These are phyloP conservation scores for Leptestheria dahalacensis DNA, from an alignment of 1,140 invertebrate genomes.

Conservation along the genomic window DNA sequence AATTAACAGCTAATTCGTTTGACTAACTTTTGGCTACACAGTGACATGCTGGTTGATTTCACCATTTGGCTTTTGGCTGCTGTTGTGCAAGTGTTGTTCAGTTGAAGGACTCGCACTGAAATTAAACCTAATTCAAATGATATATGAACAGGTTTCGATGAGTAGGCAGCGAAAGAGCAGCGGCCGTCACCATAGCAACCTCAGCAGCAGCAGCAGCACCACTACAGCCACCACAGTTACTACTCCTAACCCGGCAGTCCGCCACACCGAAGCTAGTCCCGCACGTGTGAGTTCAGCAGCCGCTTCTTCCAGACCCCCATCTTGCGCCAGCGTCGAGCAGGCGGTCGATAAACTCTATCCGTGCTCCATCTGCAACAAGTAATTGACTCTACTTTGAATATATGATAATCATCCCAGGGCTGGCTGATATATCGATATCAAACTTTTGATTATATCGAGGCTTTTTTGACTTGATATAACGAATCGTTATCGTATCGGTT, in stretches of 20 bases:
- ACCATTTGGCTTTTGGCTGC: too few species aligned
- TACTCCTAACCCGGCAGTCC: neutral
- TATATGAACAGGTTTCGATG: constrained; percentile 28
- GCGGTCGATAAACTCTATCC: constrained; percentile 34
- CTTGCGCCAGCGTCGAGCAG: constrained; percentile 31
- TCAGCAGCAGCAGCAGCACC: neutral
- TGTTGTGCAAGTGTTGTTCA: too few species aligned
- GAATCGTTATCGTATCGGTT: too few species aligned
- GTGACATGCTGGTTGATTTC: too few species aligned
- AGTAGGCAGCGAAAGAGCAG: constrained; percentile 20
- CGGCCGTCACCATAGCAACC: neutral
- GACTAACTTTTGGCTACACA: neutral
- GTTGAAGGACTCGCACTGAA: too few species aligned
- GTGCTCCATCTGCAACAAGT: constrained; percentile 70
- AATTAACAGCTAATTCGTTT: neutral
- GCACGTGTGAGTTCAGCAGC: too few species aligned
- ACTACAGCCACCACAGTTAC: neutral
- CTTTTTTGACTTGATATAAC: too few species aligned
- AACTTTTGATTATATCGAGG: too few species aligned
- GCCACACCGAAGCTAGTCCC: too few species aligned
- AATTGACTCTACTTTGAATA: constrained; percentile 15
- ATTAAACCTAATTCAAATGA: too few species aligned
- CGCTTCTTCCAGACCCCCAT: constrained; percentile 11
- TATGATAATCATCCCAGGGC: too few species aligned
- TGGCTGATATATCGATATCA: too few species aligned